A percentile compares a stretch with the other conserved stretches of the same genome.
phyloP scores from a whole-genome alignment of 1,140 invertebrate species.

The Drosophila pallidifrons region DNA sequence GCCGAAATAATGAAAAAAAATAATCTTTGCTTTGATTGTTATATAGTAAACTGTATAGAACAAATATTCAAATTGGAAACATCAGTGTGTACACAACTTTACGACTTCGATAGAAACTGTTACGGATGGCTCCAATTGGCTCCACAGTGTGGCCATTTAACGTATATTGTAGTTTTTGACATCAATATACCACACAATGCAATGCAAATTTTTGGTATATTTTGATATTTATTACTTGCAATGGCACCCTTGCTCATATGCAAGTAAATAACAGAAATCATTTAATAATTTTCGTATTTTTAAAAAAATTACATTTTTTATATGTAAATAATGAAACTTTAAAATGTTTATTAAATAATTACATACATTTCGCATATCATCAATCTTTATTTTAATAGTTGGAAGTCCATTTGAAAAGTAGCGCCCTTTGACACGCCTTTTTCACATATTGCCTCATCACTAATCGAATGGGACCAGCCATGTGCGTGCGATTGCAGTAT shows the following conservation, averaged over 20 bases:
- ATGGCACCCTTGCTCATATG: neutral
- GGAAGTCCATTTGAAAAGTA: too few relatives aligned
- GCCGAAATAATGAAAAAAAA: too few relatives aligned
- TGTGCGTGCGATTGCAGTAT: neutral
- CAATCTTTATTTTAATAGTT: too few relatives aligned
- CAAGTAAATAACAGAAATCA: too few relatives aligned
- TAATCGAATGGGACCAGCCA: neutral
- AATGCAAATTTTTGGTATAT: neutral
- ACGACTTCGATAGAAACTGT: conserved; percentile 37
- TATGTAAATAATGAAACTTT: too few relatives aligned
- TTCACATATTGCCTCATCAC: neutral
- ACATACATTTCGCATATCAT: too few relatives aligned
- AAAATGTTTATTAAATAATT: too few relatives aligned
- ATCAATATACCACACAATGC: neutral
- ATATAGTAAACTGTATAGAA: neutral
- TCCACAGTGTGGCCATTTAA: neutral
- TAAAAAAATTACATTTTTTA: too few relatives aligned
- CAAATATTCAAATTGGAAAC: conserved; percentile 2
- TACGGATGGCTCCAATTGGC: conserved; percentile 34
- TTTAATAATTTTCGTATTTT: too few relatives aligned
- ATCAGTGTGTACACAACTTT: conserved; percentile 32
- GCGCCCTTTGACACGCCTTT: too few relatives aligned
- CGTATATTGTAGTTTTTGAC: neutral
- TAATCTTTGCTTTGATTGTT: neutral
- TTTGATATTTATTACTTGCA: neutral